phyloP scores from a whole-genome alignment of 2,888 invertebrate species.

The Drosophila stalkeri region DNA sequence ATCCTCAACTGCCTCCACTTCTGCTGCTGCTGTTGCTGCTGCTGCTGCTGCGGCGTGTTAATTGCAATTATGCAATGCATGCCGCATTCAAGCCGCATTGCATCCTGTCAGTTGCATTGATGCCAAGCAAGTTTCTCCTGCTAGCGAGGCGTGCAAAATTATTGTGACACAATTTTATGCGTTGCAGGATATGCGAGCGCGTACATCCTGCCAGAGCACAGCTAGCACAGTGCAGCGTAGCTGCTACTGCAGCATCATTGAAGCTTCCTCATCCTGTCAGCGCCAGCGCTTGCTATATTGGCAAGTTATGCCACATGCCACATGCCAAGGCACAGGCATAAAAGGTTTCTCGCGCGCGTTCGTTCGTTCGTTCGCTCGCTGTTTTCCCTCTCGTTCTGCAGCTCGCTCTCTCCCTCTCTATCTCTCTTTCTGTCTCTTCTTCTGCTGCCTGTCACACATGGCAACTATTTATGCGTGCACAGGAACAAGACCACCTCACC shows the following conservation, averaged over 20 bases:
- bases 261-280: conserved; percentile 59
- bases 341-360: conserved; percentile 10
- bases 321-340: conserved; percentile 46
- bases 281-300: conserved; percentile 42
- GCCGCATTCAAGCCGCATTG: conserved; percentile 49
- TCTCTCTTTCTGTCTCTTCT: background rate
- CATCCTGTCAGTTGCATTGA: conserved; percentile 74
- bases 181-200: conserved; percentile 62
- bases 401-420: background rate
- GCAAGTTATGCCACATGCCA: conserved; percentile 62
- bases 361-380: background rate
- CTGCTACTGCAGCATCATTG: conserved; percentile 38
- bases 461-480: conserved; percentile 56
- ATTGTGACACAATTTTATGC: conserved; percentile 83
- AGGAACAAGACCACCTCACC: conserved; percentile 25
- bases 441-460: conserved; percentile 9
- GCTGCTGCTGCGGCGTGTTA: conserved; percentile 56
- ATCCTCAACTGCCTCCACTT: conserved; percentile 18
- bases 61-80: conserved; percentile 78
- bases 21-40: conserved; percentile 1
- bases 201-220: conserved; percentile 31
- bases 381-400: background rate
- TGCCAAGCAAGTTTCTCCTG: conserved; percentile 49
- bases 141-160: conserved; percentile 79
- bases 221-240: conserved; percentile 8